Conservation (phyloP, 2,113 vertebrate genomes). For the Chrysochloris asiatica region DNA sequence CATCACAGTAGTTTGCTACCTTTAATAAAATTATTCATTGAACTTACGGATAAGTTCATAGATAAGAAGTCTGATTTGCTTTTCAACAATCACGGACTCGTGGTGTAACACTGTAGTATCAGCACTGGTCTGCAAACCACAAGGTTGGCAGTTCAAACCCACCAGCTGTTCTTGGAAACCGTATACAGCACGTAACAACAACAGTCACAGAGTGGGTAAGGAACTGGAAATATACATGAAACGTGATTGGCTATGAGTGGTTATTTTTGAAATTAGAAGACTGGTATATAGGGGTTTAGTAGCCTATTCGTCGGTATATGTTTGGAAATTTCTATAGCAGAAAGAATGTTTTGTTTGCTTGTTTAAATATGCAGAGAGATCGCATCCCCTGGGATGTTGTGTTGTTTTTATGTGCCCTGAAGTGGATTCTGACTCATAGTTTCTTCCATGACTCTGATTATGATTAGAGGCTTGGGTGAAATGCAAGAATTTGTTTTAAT, state of each 20-base stretch:
- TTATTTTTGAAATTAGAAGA: not conserved
- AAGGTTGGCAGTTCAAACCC: no score
- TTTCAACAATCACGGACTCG: not conserved
- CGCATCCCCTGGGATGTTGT: not conserved
- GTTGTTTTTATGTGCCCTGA: not conserved
- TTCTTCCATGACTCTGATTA: not conserved
- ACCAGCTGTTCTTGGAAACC: no score
- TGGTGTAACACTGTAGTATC: no score
- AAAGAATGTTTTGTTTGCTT: not conserved
- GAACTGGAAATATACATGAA: not conserved
- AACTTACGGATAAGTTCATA: slow-evolving; percentile 13
- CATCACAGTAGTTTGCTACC: slow-evolving; percentile 9
- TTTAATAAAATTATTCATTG: not conserved
- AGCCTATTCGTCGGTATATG: not conserved
- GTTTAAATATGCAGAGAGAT: not conserved
- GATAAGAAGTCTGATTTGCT: not conserved
- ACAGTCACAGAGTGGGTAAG: not conserved
- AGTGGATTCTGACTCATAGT: not conserved
- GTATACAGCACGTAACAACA: no score
- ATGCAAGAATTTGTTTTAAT: not conserved
- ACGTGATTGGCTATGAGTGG: not conserved
- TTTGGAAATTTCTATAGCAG: not conserved
- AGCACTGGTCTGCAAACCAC: no score
- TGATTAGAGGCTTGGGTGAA: not conserved
- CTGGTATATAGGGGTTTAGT: not conserved